Evolutionary conservation across 2,113 vertebrate species (phyloP).

Genomic region (Cavia porcellus): DNA sequence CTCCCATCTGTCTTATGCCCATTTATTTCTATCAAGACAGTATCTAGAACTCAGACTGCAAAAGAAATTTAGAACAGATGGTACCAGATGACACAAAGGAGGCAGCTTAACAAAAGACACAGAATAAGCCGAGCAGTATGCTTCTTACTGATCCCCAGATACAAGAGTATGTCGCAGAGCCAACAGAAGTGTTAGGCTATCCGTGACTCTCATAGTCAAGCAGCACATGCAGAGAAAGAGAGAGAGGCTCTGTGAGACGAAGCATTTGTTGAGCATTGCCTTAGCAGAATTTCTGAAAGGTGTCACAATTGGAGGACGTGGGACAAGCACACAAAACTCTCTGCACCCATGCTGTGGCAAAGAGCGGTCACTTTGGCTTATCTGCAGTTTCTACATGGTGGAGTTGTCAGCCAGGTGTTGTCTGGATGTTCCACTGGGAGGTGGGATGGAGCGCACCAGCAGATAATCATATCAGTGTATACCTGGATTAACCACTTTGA

Average conservation of each 20-base stretch:
- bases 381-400: neutral
- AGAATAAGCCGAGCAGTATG: neutral
- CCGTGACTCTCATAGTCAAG: neutral
- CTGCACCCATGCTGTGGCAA: neutral
- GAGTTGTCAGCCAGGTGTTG: no score
- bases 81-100: neutral
- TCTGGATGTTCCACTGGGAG: neutral
- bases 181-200: neutral
- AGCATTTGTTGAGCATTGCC: neutral
- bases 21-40: neutral
- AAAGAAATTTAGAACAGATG: neutral
- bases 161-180: neutral
- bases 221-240: neutral
- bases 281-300: neutral
- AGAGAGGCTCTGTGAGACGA: neutral
- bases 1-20: neutral
- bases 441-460: neutral
- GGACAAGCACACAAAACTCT: neutral
- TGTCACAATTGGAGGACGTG: neutral
- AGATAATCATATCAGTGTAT: neutral
- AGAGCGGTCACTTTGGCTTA: neutral
- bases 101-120: neutral
- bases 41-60: neutral
- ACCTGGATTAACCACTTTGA: neutral
- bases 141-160: neutral